Percentiles rank a stretch among this genome's conserved stretches.
Conservation (phyloP, 2,888 invertebrate species). For the Lutraria lutraria region DNA sequence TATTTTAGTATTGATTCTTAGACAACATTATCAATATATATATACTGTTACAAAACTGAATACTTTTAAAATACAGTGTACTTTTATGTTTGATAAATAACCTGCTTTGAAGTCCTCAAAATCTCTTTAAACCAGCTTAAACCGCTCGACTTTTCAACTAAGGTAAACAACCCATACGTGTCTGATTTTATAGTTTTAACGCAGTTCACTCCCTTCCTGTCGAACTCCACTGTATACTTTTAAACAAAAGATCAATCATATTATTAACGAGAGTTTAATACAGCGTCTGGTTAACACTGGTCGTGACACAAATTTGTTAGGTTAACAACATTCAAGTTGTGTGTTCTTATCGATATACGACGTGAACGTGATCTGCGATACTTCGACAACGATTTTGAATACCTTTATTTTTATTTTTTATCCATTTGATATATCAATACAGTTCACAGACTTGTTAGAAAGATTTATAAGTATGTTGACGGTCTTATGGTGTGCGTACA, state of each 20-base stretch:
- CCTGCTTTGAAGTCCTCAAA: too few species aligned
- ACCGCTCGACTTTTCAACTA: background rate
- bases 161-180: background rate
- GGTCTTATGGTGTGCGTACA: background rate
- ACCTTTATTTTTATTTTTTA: background rate
- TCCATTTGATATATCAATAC: background rate
- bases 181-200: background rate
- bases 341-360: background rate
- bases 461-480: background rate
- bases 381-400: background rate
- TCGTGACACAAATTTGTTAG: background rate
- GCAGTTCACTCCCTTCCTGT: background rate
- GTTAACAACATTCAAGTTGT: background rate
- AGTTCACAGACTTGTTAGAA: background rate
- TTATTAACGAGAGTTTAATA: background rate
- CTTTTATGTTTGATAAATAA: too few species aligned
- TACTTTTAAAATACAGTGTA: too few species aligned
- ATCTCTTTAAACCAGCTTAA: too few species aligned
- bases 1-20: background rate
- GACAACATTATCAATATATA: too few species aligned
- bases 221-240: background rate
- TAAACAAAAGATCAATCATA: too few species aligned
- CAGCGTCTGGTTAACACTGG: background rate
- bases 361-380: background rate
- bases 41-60: too few species aligned